Conservation (phyloP, 2,888 invertebrate species). For the Gymnosoma rotundatum region DNA sequence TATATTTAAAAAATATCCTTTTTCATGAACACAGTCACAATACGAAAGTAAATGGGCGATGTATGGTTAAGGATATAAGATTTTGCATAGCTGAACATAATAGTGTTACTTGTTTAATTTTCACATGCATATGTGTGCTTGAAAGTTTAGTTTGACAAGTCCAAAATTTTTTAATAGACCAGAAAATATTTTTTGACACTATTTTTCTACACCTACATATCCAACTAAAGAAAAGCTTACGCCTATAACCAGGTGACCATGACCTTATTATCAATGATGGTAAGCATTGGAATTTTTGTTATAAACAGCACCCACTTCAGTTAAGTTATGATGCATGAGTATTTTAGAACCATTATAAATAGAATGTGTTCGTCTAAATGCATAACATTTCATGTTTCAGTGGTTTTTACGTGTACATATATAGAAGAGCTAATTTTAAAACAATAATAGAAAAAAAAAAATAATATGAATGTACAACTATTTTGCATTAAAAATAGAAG, state of each 20-base stretch:
- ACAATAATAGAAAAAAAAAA: conserved; percentile 17
- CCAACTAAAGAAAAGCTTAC: not conserved
- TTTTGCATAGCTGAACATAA: too few relatives aligned
- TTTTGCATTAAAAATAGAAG: conserved; percentile 52
- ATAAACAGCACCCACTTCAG: conserved; percentile 55
- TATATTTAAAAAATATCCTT: too few relatives aligned
- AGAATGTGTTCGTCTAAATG: conserved; percentile 41
- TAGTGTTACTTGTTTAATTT: too few relatives aligned
- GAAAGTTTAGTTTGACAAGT: conserved; percentile 22
- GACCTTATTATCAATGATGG: conserved; percentile 52
- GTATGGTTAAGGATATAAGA: too few relatives aligned
- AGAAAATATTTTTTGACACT: not conserved
- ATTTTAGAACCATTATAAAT: conserved; percentile 18
- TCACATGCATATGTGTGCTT: not conserved
- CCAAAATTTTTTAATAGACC: conserved; percentile 5
- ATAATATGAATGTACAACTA: conserved; percentile 54
- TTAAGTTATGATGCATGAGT: conserved; percentile 10
- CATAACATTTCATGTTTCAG: conserved; percentile 41
- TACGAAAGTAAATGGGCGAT: too few relatives aligned
- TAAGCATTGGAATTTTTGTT: conserved; percentile 12
- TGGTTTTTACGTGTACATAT: not conserved
- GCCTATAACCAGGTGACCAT: conserved; percentile 51
- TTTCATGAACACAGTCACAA: too few relatives aligned
- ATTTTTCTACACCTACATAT: conserved; percentile 15
- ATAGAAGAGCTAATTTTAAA: conserved; percentile 19